Base-by-base conservation (phyloP, 2,113 vertebrate genomes). In the Equus przewalskii region DNA sequence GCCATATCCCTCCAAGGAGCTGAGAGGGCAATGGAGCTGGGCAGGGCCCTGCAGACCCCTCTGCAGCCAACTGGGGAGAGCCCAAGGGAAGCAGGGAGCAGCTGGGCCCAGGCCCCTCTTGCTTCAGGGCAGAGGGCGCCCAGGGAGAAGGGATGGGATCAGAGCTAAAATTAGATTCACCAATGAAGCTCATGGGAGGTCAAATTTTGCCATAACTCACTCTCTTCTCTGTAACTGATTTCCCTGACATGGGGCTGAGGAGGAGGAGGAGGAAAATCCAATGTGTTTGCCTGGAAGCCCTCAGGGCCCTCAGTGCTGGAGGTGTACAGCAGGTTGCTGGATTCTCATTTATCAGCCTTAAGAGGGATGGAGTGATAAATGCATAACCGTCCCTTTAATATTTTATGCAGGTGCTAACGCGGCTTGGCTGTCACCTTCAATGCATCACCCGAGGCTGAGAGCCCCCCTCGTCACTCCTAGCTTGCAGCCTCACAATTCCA, bases 141-240 rank as follows among this genome's bases (percentile, higher is more conserved):
- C 92, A 98, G 97, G 97, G 98, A 99, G 99, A 99, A 97, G 97
- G 98, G 97, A 98, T 98, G 98, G 99, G 98, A 98, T 98, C 98
- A 99, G 64, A 99, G 98, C 99, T 99, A 99, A 99, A 99, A 99
- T 99, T 99, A 99, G 99, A 99, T 99, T 99, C 99, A 98, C 99
- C 98, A 98, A 98, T 98, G 98, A 98, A 99, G 98, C 98, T 99
- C 98, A 99, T 41, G 67, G 98, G 98, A 99, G 99, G 99, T 99
- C 99, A 99, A 97, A 99, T 99, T 99, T 98, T 98, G 98, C 98
- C 98, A 98, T 99, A 99, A 99, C 98, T 99, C 99, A 99, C 98
- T 98, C 98, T 98, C 97, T 98, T 88, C 98, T 98, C 97, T 96
- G 98, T 98, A 99, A 98, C 99, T 96, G 98, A 99, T 99, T 99